Evolutionary conservation across 2,797 vertebrate species (phyloP).

Genomic region (Pterois miles): DNA sequence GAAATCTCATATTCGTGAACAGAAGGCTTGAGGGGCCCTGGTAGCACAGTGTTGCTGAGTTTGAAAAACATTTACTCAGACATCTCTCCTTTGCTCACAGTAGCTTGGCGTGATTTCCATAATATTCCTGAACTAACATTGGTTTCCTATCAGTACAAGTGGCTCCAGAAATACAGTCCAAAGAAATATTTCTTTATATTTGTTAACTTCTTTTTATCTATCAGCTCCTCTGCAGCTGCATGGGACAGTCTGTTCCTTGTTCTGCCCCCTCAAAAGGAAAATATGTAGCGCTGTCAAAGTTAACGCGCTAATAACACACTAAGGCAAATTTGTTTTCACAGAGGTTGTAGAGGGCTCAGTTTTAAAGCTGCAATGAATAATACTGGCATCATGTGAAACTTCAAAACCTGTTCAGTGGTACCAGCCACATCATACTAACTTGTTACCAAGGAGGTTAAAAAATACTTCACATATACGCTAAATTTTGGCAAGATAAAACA

Average conservation of each 20-base stretch:
- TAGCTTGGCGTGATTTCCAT: slow-evolving; percentile 27
- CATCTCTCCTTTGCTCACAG: slow-evolving; percentile 23
- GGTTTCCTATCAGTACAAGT: slow-evolving; percentile 13
- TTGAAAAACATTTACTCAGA: slow-evolving; percentile 45
- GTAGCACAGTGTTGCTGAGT: slow-evolving; percentile 21
- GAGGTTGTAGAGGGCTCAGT: too few relatives aligned
- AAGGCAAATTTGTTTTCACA: too few relatives aligned
- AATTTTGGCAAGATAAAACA: too few relatives aligned
- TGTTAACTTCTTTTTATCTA: neutral
- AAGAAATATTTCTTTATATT: neutral
- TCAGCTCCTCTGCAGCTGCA: neutral
- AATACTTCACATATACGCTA: too few relatives aligned
- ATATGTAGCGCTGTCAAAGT: neutral
- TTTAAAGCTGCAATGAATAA: too few relatives aligned
- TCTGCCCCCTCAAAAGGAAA: neutral
- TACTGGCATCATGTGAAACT: too few relatives aligned
- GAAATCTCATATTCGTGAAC: slow-evolving; percentile 52
- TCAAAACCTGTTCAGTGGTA: too few relatives aligned
- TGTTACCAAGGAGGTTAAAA: too few relatives aligned
- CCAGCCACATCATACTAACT: too few relatives aligned
- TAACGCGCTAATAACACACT: too few relatives aligned
- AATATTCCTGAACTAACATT: slow-evolving; percentile 14
- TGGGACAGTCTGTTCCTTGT: neutral
- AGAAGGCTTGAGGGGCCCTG: slow-evolving; percentile 29
- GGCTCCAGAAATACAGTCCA: neutral